Conservation (phyloP, 30 jellyfish, hydroid and myxozoan species). For the Rhopilema esculentum region DNA sequence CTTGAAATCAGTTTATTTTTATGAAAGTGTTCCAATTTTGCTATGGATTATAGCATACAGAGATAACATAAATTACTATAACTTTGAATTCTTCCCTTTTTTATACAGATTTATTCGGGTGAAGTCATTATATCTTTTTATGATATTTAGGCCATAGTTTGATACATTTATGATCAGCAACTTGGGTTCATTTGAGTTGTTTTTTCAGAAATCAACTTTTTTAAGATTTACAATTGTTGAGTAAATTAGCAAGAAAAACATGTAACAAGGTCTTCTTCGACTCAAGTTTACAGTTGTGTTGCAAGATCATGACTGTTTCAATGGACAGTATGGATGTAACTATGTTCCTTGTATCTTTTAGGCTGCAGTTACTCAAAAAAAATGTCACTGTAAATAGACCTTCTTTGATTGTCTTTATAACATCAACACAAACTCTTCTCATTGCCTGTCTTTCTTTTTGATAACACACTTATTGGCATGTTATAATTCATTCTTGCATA, state of each 20-base stretch:
- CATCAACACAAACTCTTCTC: background rate
- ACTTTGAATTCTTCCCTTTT: background rate
- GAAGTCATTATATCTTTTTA: background rate
- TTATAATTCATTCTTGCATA: background rate
- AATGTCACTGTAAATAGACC: background rate
- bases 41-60: background rate
- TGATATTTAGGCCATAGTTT: background rate
- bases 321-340: no score
- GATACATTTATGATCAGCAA: background rate
- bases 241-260: no score
- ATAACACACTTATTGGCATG: background rate
- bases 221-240: no score
- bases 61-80: background rate
- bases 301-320: background rate
- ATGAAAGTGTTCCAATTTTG: background rate
- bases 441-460: background rate
- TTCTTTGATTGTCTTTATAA: background rate
- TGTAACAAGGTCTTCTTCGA: background rate
- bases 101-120: background rate
- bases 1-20: no score
- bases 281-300: background rate
- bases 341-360: background rate
- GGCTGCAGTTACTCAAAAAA: background rate
- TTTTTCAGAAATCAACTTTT: no score
- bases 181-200: no score